Evolutionary conservation across 2,113 vertebrate genomes (phyloP).

Genomic region (Astatotilapia flaviijosephi): DNA sequence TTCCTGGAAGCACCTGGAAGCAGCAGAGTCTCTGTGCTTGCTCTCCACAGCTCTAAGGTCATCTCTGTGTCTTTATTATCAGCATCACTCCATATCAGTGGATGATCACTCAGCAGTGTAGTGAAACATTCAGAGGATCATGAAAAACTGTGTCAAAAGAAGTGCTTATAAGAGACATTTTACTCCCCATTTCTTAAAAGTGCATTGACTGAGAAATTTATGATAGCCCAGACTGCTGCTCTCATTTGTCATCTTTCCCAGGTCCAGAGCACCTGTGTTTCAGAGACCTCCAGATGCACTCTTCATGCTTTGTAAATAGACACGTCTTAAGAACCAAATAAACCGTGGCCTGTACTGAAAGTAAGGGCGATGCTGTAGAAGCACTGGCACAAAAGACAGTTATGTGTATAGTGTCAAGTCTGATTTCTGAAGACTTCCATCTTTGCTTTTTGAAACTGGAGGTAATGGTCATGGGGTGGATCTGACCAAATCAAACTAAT

Average conservation of each 20-base stretch:
- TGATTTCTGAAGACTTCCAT: not conserved
- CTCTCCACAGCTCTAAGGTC: not conserved
- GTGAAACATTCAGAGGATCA: not conserved
- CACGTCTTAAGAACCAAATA: not conserved
- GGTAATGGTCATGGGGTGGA: not conserved
- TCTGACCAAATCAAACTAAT: not conserved
- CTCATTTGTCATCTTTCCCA: not conserved
- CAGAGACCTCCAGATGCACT: not conserved
- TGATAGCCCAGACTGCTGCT: not conserved
- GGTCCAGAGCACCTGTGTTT: not conserved
- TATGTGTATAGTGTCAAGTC: not conserved
- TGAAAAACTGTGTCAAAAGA: not conserved
- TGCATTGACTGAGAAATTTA: not conserved
- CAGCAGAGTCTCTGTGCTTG: not conserved
- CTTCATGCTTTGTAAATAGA: not conserved
- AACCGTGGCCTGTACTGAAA: not conserved
- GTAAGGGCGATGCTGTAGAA: not conserved
- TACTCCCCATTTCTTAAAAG: not conserved
- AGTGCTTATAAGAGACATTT: not conserved
- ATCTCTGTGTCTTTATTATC: not conserved
- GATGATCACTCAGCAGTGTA: not conserved
- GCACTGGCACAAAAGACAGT: not conserved
- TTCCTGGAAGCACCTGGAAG: conserved; percentile 54
- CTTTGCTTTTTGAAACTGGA: not conserved
- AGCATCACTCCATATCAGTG: not conserved